Percentiles rank a stretch among this genome's conserved stretches.
phyloP scores from a whole-genome alignment of 2,113 vertebrate genomes.

The Aptenodytes patagonicus region DNA sequence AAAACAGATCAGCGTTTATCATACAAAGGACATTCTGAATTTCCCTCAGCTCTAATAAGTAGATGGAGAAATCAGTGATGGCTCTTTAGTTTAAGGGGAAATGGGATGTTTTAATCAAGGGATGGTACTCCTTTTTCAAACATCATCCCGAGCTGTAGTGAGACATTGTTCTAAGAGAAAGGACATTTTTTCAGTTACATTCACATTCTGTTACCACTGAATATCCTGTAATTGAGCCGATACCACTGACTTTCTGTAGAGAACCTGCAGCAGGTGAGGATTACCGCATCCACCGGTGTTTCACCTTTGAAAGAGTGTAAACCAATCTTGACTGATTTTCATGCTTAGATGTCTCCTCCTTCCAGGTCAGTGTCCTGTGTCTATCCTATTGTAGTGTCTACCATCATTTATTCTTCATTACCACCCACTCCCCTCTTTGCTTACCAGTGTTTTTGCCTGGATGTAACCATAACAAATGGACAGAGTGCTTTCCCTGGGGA shows the following conservation, averaged over 20 bases:
- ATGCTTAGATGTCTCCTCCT: not conserved
- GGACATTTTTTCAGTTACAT: not conserved
- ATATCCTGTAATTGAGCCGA: not conserved
- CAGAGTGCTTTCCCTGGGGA: not conserved
- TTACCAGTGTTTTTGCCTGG: not conserved
- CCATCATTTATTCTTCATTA: not conserved
- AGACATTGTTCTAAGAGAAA: not conserved
- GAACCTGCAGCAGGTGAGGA: not conserved
- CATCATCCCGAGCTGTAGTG: not conserved
- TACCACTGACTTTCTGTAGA: not conserved
- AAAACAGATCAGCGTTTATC: not conserved
- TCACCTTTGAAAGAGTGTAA: not conserved
- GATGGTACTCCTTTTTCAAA: not conserved
- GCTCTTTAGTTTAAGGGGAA: not conserved
- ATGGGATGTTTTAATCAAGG: not conserved
- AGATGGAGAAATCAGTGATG: not conserved
- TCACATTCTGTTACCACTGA: not conserved
- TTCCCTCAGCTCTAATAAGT: not conserved
- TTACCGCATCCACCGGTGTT: not conserved
- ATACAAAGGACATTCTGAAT: not conserved
- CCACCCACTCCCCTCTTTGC: not conserved
- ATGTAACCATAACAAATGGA: not conserved
- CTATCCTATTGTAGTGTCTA: not conserved
- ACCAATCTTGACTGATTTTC: fast-evolving
- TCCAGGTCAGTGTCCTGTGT: not conserved